Evolutionary conservation across 2,113 vertebrate species (phyloP), one percentile per base, ranked within the genome.

Genomic region (Neoarius graeffei): DNA sequence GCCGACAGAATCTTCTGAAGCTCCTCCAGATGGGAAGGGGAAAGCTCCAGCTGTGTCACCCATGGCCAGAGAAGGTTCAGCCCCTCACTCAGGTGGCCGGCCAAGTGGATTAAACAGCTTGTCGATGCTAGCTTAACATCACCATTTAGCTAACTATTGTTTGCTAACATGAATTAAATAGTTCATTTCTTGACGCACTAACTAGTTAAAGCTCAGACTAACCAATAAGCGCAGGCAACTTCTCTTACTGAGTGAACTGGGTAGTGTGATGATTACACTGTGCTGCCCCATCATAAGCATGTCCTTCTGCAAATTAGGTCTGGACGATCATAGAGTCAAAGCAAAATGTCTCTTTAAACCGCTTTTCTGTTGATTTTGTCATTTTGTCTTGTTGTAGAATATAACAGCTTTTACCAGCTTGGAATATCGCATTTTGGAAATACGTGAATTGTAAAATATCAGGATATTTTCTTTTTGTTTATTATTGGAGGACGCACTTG

Each of bases 31-130:
- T 77, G 88, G 66, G 86, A 69, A 0, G 85, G 91, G 19, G 91
- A 92, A 23, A 91, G 84, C 15, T 96, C 96, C 91, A 93, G 92
- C 84, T 95, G 92, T 87, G 89, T 97, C 96, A 93, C 96, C 96
- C 96, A 93, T 95, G 94, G 89, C 91, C 23, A 81, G 83, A 83
- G 87, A 90, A 89, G 89, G 90, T 90, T 64, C 92, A 88, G 92
- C 91, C 90, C 60, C 93, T 94, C 42, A 42, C 62, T 50, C 56
- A n/a, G 27, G 19, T 25, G 42, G 60, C 13, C 23, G 42, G 81
- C 81, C 59, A 30, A 60, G 64, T 59, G 52, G 67, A 73, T 73
- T 85, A 73, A 73, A 35, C 42, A 74, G 67, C 60, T 59, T 27
- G 27, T 15, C 20, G 15, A 9, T 1, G 69, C 84, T 74, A 85